Conservation (phyloP, 2,888 invertebrate genomes). For the Thecocarcelia acutangulata region DNA sequence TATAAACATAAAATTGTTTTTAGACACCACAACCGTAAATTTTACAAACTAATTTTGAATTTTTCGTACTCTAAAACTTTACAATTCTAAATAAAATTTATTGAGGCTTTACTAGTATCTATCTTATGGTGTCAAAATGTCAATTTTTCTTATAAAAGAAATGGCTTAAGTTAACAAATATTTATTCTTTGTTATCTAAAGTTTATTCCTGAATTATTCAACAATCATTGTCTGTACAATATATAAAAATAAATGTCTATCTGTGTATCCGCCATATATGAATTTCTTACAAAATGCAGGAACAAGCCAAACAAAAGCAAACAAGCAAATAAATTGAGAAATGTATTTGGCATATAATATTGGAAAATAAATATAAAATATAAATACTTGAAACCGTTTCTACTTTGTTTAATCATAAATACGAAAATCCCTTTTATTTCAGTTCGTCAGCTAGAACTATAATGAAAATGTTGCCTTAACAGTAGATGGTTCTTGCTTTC, state of each 20-base stretch:
- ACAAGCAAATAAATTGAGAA: conserved; percentile 14
- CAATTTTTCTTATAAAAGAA: conserved; percentile 32
- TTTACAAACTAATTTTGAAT: too few species aligned
- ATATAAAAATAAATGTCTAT: background rate
- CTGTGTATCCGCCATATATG: too few species aligned
- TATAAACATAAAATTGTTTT: too few species aligned
- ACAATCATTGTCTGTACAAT: conserved; percentile 1
- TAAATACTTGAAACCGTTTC: conserved; percentile 1
- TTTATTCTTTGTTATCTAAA: conserved; percentile 49
- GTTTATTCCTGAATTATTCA: conserved; percentile 37
- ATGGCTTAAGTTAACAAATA: conserved; percentile 33
- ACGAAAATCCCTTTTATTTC: background rate
- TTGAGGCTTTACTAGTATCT: too few species aligned
- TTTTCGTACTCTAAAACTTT: too few species aligned
- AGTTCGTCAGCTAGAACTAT: conserved; percentile 13
- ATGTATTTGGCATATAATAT: conserved; percentile 44
- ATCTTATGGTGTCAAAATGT: conserved; percentile 12
- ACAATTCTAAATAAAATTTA: too few species aligned
- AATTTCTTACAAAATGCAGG: conserved; percentile 1
- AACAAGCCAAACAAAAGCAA: conserved; percentile 5
- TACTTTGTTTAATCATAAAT: conserved; percentile 1
- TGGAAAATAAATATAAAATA: conserved; percentile 1
- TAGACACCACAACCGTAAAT: too few species aligned
- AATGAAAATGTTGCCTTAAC: conserved; percentile 24
- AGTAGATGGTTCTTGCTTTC: background rate